These are phyloP conservation scores for Halcyon malimbica DNA, from an alignment of 2,113 vertebrate species.

Conservation along the genomic window DNA sequence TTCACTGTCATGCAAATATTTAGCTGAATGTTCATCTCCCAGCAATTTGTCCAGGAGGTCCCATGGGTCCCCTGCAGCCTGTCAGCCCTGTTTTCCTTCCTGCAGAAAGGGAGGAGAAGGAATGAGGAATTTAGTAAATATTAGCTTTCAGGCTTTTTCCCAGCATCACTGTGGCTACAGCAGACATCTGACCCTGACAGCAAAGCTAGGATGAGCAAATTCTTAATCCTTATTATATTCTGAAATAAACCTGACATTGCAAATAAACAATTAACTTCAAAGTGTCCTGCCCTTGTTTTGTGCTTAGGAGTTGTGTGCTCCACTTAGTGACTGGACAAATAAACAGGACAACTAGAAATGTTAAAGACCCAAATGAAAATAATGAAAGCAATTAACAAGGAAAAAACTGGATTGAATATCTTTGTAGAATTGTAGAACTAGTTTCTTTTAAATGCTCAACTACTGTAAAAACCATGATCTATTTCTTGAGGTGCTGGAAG, in stretches of 20 bases:
- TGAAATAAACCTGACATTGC: too few species aligned
- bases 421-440: neutral
- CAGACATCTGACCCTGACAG: neutral
- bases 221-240: neutral
- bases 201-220: neutral
- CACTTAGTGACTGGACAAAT: neutral
- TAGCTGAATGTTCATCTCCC: neutral
- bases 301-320: neutral
- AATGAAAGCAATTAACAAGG: neutral
- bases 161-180: neutral
- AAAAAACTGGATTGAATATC: neutral
- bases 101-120: neutral
- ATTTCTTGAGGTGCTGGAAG: neutral
- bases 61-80: neutral
- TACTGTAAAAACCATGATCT: neutral
- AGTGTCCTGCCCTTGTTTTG: fast-evolving
- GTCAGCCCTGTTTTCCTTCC: neutral
- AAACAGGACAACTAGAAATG: neutral
- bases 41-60: neutral
- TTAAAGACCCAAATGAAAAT: neutral
- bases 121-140: neutral
- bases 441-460: neutral
- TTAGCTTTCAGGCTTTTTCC: neutral
- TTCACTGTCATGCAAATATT: neutral
- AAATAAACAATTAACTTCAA: neutral